These are phyloP conservation scores for Dolichotis patagonum DNA, from an alignment of 2,113 vertebrate species.

Conservation along the genomic window DNA sequence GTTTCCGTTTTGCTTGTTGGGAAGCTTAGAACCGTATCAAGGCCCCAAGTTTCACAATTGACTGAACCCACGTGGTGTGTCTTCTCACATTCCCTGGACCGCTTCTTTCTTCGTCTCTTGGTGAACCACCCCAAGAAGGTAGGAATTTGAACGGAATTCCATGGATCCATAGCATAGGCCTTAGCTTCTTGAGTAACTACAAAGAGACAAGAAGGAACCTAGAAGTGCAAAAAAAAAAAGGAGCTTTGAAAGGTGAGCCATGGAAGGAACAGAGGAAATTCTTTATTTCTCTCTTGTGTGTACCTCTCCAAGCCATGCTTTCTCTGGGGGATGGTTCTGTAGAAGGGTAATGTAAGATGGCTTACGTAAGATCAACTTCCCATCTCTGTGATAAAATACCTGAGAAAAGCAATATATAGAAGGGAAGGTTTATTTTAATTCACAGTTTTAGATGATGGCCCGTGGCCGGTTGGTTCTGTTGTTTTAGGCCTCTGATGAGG, in stretches of 20 bases:
- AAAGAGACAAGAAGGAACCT: neutral
- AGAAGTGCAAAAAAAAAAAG: fast-evolving
- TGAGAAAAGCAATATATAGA: neutral
- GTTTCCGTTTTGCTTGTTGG: neutral
- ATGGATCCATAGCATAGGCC: no score
- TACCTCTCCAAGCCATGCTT: neutral
- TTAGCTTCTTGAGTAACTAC: neutral
- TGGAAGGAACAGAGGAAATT: neutral
- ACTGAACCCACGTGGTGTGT: fast-evolving
- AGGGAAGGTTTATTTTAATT: neutral
- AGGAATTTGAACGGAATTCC: neutral
- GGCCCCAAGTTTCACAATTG: neutral
- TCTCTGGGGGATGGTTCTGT: neutral
- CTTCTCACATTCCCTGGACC: neutral
- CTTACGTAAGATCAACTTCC: neutral
- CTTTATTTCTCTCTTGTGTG: neutral
- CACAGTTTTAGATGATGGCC: neutral
- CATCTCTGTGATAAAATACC: neutral
- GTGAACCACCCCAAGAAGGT: no score
- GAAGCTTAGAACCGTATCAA: neutral
- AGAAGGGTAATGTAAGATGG: neutral
- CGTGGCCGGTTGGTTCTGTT: neutral
- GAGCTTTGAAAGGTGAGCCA: fast-evolving
- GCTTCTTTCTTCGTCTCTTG: neutral
- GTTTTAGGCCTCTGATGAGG: neutral